Evolutionary conservation across 1,140 invertebrate species (phyloP), one percentile per base, ranked within the genome.

Genomic region (Bemisia tabaci): DNA sequence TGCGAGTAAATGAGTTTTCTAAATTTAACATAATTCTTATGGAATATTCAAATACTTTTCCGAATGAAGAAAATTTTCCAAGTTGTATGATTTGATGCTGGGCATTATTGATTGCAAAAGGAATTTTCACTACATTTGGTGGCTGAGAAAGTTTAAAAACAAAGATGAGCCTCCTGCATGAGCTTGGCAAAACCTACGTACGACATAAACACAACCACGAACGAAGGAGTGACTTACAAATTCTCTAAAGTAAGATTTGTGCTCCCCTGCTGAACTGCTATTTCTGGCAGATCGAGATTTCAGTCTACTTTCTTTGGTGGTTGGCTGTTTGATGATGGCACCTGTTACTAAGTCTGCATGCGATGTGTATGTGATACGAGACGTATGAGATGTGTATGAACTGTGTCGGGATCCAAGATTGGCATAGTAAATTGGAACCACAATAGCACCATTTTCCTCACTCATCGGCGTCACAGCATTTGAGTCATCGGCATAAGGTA

Each of bases 381-480:
- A 94, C 59, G 90, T 90, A 76, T 96, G 93, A 60, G 93, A 95
- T 64, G 92, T 95, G 78, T 95, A 96, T 65, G 91, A 94, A 78
- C 95, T 91, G 69, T 92, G 84, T 24, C 72, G 69, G 68, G 66
- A 73, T 82, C 85, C 88, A 77, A 91, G 82, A 79, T 86, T 90
- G 68, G 88, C 82, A 76, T 90, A 90, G 77, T 92, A 92, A 72
- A 91, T 86, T 9, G 92, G 91, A 69, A 95, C 89, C 71, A 95
- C 90, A 77, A 95, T 94, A 71, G 91, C 91, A 71, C 93, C 92
- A 77, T 95, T 95, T 77, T 97, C 94, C 81, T 97, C 95, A 64
- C 93, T 96, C 90, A 96, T 95, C 17, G 95, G 95, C 60, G 95
- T 98, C 1, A 97, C 95, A 63, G 95, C 95, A 74, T 94, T 94